Percentiles rank a stretch among this genome's conserved stretches.
phyloP scores from a whole-genome alignment of 2,797 vertebrate species.

The Euphonia xanthogaster region DNA sequence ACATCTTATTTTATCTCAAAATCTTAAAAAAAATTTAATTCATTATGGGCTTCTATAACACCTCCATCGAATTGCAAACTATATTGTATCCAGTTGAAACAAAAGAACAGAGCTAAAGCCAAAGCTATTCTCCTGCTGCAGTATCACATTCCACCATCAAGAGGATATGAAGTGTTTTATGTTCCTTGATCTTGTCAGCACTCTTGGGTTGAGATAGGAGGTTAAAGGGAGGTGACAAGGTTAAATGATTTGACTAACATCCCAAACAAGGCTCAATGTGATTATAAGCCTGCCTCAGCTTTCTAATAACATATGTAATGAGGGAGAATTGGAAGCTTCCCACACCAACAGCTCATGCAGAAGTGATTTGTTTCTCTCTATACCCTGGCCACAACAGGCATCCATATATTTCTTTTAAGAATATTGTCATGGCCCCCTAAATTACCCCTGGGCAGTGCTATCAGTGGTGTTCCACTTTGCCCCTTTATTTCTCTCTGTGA shows the following conservation, averaged over 20 bases:
- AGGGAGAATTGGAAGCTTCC: slow-evolving; percentile 13
- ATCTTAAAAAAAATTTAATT: background rate
- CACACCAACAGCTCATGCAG: background rate
- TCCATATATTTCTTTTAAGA: slow-evolving; percentile 49
- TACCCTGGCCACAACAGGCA: background rate
- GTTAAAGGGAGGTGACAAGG: slow-evolving; percentile 52
- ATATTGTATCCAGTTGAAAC: background rate
- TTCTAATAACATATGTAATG: slow-evolving; percentile 45
- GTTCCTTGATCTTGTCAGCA: background rate
- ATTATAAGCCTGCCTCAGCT: slow-evolving; percentile 17
- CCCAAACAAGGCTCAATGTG: slow-evolving; percentile 17
- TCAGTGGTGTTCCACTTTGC: slow-evolving; percentile 55
- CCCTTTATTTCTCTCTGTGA: slow-evolving; percentile 64
- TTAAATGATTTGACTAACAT: slow-evolving; percentile 61
- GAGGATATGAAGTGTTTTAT: slow-evolving; percentile 17
- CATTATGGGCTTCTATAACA: background rate
- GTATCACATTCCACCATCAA: background rate
- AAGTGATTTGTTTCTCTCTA: slow-evolving; percentile 59
- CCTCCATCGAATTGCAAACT: rapidly evolving
- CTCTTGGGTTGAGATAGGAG: slow-evolving; percentile 15
- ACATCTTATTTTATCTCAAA: background rate
- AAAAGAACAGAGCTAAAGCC: background rate
- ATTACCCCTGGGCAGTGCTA: slow-evolving; percentile 59
- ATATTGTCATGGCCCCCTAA: slow-evolving; percentile 54
- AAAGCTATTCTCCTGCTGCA: background rate